Conservation (phyloP, 2,797 vertebrate genomes). For the Cichlasoma orientale region DNA sequence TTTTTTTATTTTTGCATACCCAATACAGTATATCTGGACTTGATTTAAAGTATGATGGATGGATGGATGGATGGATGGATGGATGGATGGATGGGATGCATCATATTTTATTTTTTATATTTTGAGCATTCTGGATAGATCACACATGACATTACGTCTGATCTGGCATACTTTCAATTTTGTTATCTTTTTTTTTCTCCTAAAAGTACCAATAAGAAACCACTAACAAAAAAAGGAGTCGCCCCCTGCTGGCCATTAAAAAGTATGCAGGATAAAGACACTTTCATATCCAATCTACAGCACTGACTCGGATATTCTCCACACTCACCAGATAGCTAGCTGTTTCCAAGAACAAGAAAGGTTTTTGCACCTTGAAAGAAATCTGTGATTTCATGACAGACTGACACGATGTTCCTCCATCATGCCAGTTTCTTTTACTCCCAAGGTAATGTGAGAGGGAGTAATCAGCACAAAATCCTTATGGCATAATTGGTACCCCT, state of each 20-base stretch:
- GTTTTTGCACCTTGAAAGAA: neutral
- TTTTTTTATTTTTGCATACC: neutral
- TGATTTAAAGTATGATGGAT: neutral
- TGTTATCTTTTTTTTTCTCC: neutral
- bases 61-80: too few species aligned
- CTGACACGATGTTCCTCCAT: neutral
- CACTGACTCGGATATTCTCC: neutral
- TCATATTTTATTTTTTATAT: neutral
- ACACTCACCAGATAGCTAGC: neutral
- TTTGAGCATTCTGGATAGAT: neutral
- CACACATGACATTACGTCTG: neutral
- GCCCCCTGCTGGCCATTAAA: neutral
- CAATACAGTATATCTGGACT: neutral
- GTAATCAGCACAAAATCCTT: neutral
- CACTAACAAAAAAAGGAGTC: neutral
- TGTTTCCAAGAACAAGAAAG: neutral
- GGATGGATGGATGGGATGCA: neutral
- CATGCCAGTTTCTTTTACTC: neutral
- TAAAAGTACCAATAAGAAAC: too few species aligned
- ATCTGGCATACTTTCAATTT: neutral
- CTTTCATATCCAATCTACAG: neutral
- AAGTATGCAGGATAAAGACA: neutral
- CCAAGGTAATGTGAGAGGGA: neutral
- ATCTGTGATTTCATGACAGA: neutral
- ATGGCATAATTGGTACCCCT: neutral